These are phyloP conservation scores for Brachypalpus laphriformis DNA, from an alignment of 2,888 invertebrate species.

Conservation along the genomic window DNA sequence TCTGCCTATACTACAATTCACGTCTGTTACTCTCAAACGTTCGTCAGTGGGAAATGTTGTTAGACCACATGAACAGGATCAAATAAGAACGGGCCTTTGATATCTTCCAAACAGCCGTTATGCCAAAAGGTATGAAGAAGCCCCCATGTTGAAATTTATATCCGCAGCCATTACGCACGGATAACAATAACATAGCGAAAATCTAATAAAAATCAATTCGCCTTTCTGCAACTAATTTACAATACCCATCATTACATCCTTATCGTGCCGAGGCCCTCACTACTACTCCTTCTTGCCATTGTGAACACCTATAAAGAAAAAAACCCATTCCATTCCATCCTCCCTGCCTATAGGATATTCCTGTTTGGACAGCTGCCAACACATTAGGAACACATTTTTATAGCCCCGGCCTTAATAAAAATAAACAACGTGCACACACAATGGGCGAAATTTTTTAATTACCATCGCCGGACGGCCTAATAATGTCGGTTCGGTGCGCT, in stretches of 20 bases:
- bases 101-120: too few relatives aligned
- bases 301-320: conserved; percentile 26
- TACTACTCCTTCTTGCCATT: neutral
- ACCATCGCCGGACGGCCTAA: conserved; percentile 45
- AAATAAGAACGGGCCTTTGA: too few relatives aligned
- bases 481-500: conserved; percentile 51
- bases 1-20: too few relatives aligned
- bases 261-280: conserved; percentile 14
- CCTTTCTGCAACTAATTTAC: conserved; percentile 37
- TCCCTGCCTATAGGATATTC: neutral
- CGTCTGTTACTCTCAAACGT: too few relatives aligned
- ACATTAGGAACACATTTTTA: conserved; percentile 58
- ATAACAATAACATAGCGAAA: neutral
- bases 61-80: too few relatives aligned
- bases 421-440: conserved; percentile 1
- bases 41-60: too few relatives aligned
- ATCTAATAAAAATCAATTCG: conserved; percentile 47
- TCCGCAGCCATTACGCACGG: too few relatives aligned
- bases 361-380: conserved; percentile 63
- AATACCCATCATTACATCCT: conserved; percentile 36
- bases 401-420: conserved; percentile 52
- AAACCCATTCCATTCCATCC: neutral
- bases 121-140: too few relatives aligned
- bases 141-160: too few relatives aligned
- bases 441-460: conserved; percentile 63